These are phyloP conservation scores for Apamea crenata DNA, from an alignment of 2,888 invertebrate species.

Conservation along the genomic window DNA sequence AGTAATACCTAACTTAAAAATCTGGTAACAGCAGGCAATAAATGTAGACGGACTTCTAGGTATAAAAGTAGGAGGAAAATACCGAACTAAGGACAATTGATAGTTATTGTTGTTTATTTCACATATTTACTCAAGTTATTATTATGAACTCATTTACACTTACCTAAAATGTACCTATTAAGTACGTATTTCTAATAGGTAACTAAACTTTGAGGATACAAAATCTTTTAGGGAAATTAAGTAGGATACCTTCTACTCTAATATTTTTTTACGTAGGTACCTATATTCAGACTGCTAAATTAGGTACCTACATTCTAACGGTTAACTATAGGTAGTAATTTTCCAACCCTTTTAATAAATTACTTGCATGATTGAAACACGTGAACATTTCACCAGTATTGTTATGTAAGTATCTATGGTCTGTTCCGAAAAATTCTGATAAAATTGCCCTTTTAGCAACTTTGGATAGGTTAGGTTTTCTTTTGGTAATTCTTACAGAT, in stretches of 20 bases:
- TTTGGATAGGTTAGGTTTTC: not conserved
- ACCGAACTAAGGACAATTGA: too few relatives aligned
- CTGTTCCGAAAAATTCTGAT: not conserved
- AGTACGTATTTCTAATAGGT: not conserved
- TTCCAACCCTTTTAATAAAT: not conserved
- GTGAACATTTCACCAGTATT: not conserved
- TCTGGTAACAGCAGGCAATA: not conserved
- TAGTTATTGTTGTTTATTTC: too few relatives aligned
- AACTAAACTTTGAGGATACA: slow-evolving; percentile 7
- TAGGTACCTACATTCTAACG: not conserved
- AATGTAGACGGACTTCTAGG: not conserved
- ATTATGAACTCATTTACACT: slow-evolving; percentile 7
- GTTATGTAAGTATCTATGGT: not conserved
- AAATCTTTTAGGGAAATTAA: not conserved
- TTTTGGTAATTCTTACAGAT: not conserved
- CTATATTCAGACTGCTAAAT: not conserved
- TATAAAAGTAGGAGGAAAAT: not conserved
- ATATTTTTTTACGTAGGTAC: too few relatives aligned
- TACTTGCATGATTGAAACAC: not conserved
- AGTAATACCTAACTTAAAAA: not conserved
- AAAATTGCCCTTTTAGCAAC: not conserved
- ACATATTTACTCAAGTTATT: too few relatives aligned
- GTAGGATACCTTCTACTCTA: not conserved
- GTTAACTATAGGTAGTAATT: not conserved
- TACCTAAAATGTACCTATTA: not conserved